Evolutionary conservation across 1,140 invertebrate genomes (phyloP).

Genomic region (Patella vulgata): DNA sequence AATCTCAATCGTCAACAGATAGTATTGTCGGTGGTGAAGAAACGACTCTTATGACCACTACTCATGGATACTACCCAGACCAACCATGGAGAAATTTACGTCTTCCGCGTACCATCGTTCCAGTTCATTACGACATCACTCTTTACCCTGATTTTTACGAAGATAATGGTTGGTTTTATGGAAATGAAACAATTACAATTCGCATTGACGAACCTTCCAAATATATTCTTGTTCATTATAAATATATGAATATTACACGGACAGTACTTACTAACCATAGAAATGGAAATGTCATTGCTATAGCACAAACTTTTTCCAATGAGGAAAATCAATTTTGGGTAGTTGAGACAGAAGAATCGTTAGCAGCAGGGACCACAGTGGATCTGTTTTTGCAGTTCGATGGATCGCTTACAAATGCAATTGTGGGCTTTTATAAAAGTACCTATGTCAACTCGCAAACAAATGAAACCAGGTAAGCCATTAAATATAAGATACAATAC

Average conservation of each 20-base stretch:
- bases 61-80: constrained; percentile 16
- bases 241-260: constrained; percentile 61
- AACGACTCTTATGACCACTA: constrained; percentile 7
- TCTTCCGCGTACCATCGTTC: constrained; percentile 75
- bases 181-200: constrained; percentile 58
- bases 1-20: background rate
- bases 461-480: constrained; percentile 65
- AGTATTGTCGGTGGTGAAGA: constrained; percentile 2
- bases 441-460: constrained; percentile 73
- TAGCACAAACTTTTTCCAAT: constrained; percentile 68
- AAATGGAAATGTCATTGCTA: constrained; percentile 31
- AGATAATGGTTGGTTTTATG: constrained; percentile 52
- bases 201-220: constrained; percentile 51
- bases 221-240: constrained; percentile 66
- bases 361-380: constrained; percentile 65
- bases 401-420: constrained; percentile 74
- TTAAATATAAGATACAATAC: background rate
- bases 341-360: constrained; percentile 67
- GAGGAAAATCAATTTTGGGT: constrained; percentile 76
- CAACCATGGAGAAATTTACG: constrained; percentile 68
- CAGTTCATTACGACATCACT: constrained; percentile 79
- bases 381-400: constrained; percentile 70
- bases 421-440: constrained; percentile 84
- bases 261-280: constrained; percentile 35
- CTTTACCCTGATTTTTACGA: constrained; percentile 75